Conservation (phyloP, 2,888 invertebrate species). For the Caenorhabditis plicata region DNA sequence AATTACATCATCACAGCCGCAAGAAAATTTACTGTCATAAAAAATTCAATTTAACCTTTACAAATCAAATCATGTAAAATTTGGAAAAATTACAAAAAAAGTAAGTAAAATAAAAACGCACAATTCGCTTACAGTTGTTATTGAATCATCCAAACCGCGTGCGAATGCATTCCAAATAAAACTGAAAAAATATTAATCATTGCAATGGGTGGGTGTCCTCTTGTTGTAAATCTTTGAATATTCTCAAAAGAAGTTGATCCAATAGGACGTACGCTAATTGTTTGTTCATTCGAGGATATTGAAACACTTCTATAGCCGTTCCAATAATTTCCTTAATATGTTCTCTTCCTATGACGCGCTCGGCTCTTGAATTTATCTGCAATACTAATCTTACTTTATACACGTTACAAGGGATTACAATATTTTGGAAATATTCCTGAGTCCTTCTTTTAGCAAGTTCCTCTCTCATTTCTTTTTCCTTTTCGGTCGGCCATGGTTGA, state of each 20-base stretch:
- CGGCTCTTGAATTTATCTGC: constrained; percentile 30
- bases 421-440: constrained; percentile 36
- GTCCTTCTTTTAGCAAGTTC: constrained; percentile 53
- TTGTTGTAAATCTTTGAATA: constrained; percentile 24
- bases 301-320: constrained; percentile 64
- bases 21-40: no score
- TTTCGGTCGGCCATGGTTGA: constrained; percentile 37
- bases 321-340: constrained; percentile 23
- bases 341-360: constrained; percentile 29
- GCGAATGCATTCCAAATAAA: no score
- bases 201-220: constrained; percentile 17
- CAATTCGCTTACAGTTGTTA: no score
- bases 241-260: constrained; percentile 68
- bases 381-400: not conserved
- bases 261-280: constrained; percentile 78
- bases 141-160: no score
- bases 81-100: no score
- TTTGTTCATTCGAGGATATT: constrained; percentile 72
- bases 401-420: constrained; percentile 5
- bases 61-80: no score
- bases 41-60: no score
- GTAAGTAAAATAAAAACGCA: no score
- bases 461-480: constrained; percentile 54
- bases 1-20: no score
- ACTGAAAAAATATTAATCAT: constrained; percentile 1